Evolutionary conservation across 2,888 invertebrate species (phyloP), one percentile per base, ranked within the genome.

Genomic region (Synanthedon andrenaeformis): DNA sequence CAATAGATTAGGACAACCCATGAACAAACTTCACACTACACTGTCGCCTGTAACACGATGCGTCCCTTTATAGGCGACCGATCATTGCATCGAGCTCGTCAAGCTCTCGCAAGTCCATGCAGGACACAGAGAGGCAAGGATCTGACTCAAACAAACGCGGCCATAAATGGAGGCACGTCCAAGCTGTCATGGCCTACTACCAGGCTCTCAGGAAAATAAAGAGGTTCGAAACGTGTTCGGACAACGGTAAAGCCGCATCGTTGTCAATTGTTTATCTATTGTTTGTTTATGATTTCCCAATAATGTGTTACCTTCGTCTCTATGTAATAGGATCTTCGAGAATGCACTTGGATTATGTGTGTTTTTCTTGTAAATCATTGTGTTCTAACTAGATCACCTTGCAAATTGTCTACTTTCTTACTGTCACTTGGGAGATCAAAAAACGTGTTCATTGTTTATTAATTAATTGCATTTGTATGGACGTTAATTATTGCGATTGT

Each of bases 151-250:
- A 84, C 74, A 85, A 80, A 79, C 78, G 81, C 60, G 89, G 86
- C 76, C 94, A 93, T 89, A 94, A 93, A 81, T 95, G 95, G 95
- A 92, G 92, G 84, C 94, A 94, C 89, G 91, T 95, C 70, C 91
- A 94, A 77, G 94, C 94, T 71, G 95, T 94, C 76, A 93, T 95
- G 94, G 93, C 94, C 74, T 94, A 94, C 90, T 95, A 95, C 91
- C 93, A 94, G 88, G 92, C 94, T 69, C 91, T 95, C 79, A 91
- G 95, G 89, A 94, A 94, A 89, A 95, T 95, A 89, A 94, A 95
- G 93, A 95, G 95, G 95, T 94, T 90, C 86, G 90, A 74, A 70
- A 63, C 64, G 63, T 63, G 66, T 64, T 66, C 62, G 59, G 63
- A 64, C 67, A 62, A 76, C 70, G 78, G 75, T 78, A 76, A 76